phyloP scores from a whole-genome alignment of 1,140 invertebrate species.

The Drosophila equinoxialis region DNA sequence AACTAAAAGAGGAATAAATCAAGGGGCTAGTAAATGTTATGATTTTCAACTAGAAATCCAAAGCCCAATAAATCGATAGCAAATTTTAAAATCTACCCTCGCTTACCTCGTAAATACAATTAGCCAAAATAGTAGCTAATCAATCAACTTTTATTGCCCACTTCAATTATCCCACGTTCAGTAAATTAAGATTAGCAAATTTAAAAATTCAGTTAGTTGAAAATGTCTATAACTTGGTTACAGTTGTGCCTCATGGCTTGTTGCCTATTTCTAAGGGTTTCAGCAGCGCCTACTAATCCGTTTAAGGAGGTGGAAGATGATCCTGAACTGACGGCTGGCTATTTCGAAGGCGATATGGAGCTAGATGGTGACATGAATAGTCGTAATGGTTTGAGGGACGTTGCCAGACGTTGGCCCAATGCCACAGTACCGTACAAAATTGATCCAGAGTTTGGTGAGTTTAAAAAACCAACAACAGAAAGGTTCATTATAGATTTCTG shows the following conservation, averaged over 20 bases:
- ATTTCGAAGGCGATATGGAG: conserved; percentile 64
- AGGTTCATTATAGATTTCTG: no score
- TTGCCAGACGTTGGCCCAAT: conserved; percentile 53
- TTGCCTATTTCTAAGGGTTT: conserved; percentile 13
- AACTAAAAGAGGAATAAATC: no score
- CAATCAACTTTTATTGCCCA: conserved; percentile 16
- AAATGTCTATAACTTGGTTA: conserved; percentile 34
- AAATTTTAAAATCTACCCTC: neutral
- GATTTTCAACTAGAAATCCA: no score
- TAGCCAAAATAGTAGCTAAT: conserved; percentile 1
- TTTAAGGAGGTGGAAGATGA: conserved; percentile 29
- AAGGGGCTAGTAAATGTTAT: no score
- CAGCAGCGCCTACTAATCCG: conserved; percentile 20
- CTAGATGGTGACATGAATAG: conserved; percentile 24
- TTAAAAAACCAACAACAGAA: neutral
- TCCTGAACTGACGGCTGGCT: conserved; percentile 61
- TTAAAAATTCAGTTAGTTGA: conserved; percentile 36
- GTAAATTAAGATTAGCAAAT: conserved; percentile 23
- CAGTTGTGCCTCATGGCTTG: conserved; percentile 25
- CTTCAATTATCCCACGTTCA: conserved; percentile 15
- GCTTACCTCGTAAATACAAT: neutral
- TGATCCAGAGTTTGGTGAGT: conserved; percentile 63
- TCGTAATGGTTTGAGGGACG: conserved; percentile 37
- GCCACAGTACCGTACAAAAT: conserved; percentile 82
- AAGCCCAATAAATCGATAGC: no score